Evolutionary conservation across 2,113 vertebrate species (phyloP).

Genomic region (Rostratula benghalensis): DNA sequence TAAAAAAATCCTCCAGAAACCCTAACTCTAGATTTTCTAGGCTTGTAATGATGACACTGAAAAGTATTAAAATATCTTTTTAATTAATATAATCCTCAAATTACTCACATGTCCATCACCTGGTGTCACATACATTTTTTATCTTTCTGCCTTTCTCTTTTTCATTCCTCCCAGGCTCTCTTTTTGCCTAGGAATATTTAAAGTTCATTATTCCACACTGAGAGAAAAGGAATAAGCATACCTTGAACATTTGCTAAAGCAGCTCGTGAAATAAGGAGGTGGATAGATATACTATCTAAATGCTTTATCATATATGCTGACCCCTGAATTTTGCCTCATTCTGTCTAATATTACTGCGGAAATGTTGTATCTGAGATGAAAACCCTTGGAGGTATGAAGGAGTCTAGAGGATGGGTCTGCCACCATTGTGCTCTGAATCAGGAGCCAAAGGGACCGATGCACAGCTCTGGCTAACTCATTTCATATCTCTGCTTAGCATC

Average conservation of each 20-base stretch:
- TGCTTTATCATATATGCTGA: not conserved
- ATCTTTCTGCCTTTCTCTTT: not conserved
- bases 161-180: not conserved
- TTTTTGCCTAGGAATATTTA: not conserved
- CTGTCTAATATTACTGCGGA: not conserved
- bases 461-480: not conserved
- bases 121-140: not conserved
- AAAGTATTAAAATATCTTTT: not conserved
- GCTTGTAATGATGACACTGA: not conserved
- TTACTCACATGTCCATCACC: not conserved
- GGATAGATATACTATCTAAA: not conserved
- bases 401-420: not conserved
- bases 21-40: not conserved
- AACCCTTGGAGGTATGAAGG: not conserved
- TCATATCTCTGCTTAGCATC: conserved; percentile 45
- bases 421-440: not conserved
- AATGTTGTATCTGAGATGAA: not conserved
- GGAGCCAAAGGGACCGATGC: not conserved
- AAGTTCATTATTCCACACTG: not conserved
- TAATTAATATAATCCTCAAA: not conserved
- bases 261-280: not conserved
- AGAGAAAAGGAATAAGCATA: not conserved
- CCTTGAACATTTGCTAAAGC: not conserved
- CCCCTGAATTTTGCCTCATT: not conserved
- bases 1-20: not conserved